Conservation (phyloP, 2,113 vertebrate species). For the Sterrhoptilus dennistouni region DNA sequence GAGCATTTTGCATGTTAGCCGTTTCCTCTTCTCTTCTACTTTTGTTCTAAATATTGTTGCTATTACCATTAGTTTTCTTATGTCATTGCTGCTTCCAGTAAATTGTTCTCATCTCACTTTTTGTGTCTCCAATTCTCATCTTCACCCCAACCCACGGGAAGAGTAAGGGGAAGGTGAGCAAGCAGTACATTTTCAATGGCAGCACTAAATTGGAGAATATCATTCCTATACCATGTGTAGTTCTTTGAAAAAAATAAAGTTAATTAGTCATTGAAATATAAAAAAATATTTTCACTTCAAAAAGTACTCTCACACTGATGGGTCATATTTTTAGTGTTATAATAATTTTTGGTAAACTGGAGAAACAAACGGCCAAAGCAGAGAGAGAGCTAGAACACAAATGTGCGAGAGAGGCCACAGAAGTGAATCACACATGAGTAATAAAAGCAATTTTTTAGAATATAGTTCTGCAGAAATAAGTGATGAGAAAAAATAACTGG, state of each 20-base stretch:
- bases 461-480: neutral
- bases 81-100: neutral
- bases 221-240: neutral
- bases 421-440: neutral
- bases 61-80: neutral
- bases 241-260: neutral
- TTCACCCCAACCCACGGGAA: neutral
- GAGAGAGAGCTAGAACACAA: neutral
- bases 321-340: neutral
- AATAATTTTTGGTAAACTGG: neutral
- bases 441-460: neutral
- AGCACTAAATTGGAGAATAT: neutral
- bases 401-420: fast-evolving
- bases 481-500: neutral
- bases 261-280: neutral
- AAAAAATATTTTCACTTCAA: neutral
- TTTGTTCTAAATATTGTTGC: neutral
- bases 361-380: neutral
- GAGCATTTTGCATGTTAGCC: neutral
- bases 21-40: neutral
- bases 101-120: neutral
- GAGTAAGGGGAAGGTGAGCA: fast-evolving
- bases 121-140: neutral
- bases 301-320: neutral
- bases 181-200: neutral